Evolutionary conservation across 2,797 vertebrate genomes (phyloP).

Genomic region (Ibycter americanus): DNA sequence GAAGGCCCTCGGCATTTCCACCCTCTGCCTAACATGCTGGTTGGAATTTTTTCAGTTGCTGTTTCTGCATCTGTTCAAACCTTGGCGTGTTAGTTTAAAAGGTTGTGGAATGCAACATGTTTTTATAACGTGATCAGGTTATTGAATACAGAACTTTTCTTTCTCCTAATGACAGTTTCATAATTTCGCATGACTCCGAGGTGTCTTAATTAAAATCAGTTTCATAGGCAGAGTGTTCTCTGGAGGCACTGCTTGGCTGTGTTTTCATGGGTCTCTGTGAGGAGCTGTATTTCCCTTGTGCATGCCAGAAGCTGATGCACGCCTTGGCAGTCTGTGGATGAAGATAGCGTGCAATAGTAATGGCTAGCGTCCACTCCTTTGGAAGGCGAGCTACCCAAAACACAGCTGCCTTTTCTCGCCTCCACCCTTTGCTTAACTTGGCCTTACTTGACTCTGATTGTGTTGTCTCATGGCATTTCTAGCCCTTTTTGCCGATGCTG

Average conservation of each 20-base stretch:
- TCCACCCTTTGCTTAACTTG: neutral
- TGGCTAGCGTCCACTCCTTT: neutral
- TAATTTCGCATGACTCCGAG: neutral
- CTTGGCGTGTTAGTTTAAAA: constrained; percentile 12
- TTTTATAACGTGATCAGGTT: constrained; percentile 48
- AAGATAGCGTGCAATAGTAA: neutral
- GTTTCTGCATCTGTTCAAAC: neutral
- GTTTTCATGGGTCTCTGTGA: neutral
- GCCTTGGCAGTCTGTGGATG: neutral
- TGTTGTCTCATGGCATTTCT: neutral
- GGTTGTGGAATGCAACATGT: neutral
- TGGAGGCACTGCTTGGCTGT: neutral
- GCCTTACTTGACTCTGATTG: neutral
- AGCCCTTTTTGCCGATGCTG: neutral
- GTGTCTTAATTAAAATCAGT: constrained; percentile 46
- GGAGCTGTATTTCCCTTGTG: neutral
- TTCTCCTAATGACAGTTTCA: neutral
- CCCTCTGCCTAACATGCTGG: neutral
- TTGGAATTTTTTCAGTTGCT: neutral
- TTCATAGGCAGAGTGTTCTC: neutral
- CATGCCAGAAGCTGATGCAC: neutral
- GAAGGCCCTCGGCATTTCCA: neutral
- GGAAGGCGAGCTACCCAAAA: neutral
- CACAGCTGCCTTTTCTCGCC: neutral
- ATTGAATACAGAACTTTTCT: constrained; percentile 34